Conservation (phyloP, 2,113 vertebrate genomes). For the Dasyprocta punctata region DNA sequence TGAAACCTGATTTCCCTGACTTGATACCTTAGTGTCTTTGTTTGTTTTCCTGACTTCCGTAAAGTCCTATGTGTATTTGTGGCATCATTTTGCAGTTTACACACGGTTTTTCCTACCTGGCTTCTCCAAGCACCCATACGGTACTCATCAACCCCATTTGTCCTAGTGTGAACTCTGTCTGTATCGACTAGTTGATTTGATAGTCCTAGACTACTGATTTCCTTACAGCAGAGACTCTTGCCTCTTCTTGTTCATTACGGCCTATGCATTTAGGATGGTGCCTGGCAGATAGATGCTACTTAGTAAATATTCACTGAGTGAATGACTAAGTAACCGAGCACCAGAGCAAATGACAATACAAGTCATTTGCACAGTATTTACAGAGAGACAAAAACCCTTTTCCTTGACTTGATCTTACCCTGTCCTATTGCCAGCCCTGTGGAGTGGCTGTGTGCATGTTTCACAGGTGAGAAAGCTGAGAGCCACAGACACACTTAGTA, state of each 20-base stretch:
- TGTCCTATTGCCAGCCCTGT: background rate
- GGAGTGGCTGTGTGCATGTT: background rate
- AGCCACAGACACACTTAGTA: background rate
- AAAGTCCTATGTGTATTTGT: rapidly evolving
- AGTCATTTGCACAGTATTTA: background rate
- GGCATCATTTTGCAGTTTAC: background rate
- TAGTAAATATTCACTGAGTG: background rate
- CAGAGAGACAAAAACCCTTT: background rate
- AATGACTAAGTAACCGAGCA: background rate
- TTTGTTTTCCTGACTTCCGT: too few relatives aligned
- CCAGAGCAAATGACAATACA: background rate
- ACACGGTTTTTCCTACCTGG: background rate
- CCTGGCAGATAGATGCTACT: background rate
- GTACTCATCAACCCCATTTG: background rate
- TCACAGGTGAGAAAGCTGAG: background rate
- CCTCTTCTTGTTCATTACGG: background rate
- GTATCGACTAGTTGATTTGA: too few relatives aligned
- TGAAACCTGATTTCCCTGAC: background rate
- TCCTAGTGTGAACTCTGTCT: background rate
- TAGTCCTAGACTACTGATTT: background rate
- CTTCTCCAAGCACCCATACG: background rate
- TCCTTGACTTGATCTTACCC: background rate
- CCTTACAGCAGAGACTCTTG: background rate
- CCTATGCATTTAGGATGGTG: background rate
- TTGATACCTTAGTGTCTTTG: background rate